These are phyloP conservation scores for Gopherus evgoodei DNA, from an alignment of 2,113 vertebrate species.

Conservation along the genomic window DNA sequence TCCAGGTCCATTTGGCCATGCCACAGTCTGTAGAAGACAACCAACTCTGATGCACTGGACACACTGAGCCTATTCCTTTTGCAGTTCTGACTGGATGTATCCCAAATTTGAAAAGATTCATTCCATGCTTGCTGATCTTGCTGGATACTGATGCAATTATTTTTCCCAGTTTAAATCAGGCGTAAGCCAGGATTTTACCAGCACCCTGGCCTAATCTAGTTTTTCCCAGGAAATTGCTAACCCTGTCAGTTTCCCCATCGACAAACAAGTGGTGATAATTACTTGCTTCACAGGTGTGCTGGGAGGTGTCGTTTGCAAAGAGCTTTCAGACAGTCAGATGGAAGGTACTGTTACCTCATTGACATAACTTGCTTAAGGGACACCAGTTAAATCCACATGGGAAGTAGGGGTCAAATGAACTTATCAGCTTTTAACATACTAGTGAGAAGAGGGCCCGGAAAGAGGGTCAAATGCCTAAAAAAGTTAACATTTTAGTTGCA, in stretches of 20 bases:
- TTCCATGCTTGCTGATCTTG: not conserved
- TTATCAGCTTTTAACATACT: rapidly evolving
- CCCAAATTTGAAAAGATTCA: not conserved
- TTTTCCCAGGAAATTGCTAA: not conserved
- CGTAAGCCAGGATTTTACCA: not conserved
- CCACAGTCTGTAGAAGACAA: not conserved
- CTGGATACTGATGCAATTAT: not conserved
- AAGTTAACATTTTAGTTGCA: not conserved
- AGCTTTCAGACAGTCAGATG: not conserved
- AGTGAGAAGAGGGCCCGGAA: not conserved
- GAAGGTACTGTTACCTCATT: not conserved
- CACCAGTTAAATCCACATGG: not conserved
- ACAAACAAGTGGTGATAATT: rapidly evolving
- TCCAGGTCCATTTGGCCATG: not conserved
- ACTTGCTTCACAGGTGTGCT: rapidly evolving
- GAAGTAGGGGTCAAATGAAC: not conserved
- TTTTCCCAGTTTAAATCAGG: not conserved
- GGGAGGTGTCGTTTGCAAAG: not conserved
- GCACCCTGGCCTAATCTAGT: not conserved
- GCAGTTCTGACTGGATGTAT: not conserved
- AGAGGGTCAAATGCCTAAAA: not conserved
- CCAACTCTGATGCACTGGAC: no score
- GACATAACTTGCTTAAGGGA: not conserved
- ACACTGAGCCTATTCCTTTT: not conserved
- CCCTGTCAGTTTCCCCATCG: no score